Conservation (phyloP, 2,113 vertebrate species). For the Eurystomus gularis region DNA sequence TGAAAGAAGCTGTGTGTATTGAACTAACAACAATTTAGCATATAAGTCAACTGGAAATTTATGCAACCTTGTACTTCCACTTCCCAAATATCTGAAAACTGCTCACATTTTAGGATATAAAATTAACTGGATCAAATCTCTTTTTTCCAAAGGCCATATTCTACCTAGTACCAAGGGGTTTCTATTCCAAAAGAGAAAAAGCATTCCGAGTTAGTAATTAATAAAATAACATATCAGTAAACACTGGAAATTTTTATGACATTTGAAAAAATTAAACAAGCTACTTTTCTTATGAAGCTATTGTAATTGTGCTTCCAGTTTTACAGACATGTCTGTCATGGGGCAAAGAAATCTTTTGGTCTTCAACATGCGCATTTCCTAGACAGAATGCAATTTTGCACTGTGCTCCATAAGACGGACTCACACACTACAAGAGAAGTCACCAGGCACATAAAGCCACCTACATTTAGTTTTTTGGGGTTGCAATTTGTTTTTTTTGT, state of each 20-base stretch:
- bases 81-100: not conserved
- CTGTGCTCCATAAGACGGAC: accelerated
- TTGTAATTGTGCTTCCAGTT: not conserved
- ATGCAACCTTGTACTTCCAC: not conserved
- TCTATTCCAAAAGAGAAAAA: not conserved
- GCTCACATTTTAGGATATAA: not conserved
- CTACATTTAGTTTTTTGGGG: not conserved
- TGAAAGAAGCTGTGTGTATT: not conserved
- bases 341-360: not conserved
- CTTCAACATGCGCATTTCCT: not conserved
- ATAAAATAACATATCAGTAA: not conserved
- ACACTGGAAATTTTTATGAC: not conserved
- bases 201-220: not conserved
- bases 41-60: not conserved
- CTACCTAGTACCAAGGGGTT: not conserved
- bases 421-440: accelerated
- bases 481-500: not conserved
- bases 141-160: not conserved
- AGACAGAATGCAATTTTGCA: not conserved
- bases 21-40: not conserved
- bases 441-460: not conserved
- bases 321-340: not conserved
- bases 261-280: not conserved
- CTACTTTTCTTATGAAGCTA: not conserved
- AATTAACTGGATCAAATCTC: not conserved